Conservation (phyloP, 1,140 invertebrate species). For the Batillaria attramentaria region DNA sequence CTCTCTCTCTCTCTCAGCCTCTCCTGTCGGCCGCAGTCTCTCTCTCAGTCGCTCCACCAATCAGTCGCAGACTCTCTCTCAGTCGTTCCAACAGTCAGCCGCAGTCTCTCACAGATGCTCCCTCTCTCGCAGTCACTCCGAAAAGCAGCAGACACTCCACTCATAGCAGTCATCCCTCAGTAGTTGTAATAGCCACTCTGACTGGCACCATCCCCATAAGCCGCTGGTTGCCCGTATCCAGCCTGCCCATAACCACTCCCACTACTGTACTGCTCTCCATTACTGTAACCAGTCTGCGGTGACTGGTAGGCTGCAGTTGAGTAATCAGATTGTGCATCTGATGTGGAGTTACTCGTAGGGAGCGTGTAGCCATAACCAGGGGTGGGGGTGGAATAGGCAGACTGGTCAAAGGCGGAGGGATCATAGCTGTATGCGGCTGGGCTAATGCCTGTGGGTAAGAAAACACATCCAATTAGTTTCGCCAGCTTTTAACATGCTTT, state of each 20-base stretch:
- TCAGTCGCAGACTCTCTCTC: background rate
- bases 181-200: background rate
- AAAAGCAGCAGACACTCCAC: background rate
- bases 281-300: constrained; percentile 8
- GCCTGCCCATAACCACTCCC: constrained; percentile 12
- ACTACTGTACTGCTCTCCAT: constrained; percentile 5
- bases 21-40: background rate
- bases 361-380: constrained; percentile 1
- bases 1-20: constrained; percentile 12
- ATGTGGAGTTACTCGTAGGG: background rate
- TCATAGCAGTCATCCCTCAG: no score
- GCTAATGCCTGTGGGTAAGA: no score
- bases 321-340: background rate
- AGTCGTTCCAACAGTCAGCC: background rate
- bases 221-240: background rate
- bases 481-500: no score
- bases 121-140: background rate
- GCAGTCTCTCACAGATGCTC: background rate
- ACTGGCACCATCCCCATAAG: background rate
- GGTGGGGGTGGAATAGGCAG: constrained; percentile 1
- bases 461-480: no score
- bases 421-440: no score
- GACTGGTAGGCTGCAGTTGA: background rate
- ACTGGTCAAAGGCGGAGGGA: constrained; percentile 3
- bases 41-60: constrained; percentile 9